A percentile compares a stretch with the other conserved stretches of the same genome.
Evolutionary conservation across 2,797 vertebrate genomes (phyloP).

Genomic region (Onychomys leucogaster): DNA sequence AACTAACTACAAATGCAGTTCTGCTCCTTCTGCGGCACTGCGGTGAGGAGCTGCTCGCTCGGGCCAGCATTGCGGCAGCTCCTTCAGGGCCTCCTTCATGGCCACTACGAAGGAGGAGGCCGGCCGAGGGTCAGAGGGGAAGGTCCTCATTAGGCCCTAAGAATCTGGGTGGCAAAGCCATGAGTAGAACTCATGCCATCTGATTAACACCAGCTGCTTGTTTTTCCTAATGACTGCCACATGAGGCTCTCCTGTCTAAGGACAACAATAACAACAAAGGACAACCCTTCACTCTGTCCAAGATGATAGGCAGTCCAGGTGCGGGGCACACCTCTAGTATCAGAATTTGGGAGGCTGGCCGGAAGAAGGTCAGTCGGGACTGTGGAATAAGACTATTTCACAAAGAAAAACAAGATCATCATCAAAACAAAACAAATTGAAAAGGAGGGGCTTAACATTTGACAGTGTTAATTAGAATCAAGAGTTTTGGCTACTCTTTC

Average conservation of each 20-base stretch:
- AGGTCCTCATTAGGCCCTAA: not conserved
- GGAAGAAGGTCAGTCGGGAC: too few relatives aligned
- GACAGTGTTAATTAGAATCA: not conserved
- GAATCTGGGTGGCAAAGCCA: not conserved
- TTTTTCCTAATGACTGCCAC: not conserved
- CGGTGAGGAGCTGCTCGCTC: accelerated
- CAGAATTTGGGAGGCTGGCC: not conserved
- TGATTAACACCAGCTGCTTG: not conserved
- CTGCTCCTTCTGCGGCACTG: not conserved
- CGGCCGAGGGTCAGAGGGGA: not conserved
- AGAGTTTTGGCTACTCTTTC: not conserved
- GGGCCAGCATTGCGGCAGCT: not conserved
- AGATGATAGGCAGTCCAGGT: not conserved
- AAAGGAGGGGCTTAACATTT: not conserved
- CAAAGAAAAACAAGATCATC: not conserved
- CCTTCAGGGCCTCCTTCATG: too few relatives aligned
- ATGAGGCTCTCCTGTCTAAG: not conserved
- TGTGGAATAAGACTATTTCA: not conserved
- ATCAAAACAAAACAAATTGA: not conserved
- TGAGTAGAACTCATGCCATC: not conserved
- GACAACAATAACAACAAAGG: not conserved
- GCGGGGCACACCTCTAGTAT: not conserved
- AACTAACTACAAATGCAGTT: not conserved
- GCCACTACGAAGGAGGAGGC: not conserved
- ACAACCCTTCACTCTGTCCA: not conserved